Base-by-base conservation (phyloP, 2,888 invertebrate genomes). In the Choreutis nemorana region DNA sequence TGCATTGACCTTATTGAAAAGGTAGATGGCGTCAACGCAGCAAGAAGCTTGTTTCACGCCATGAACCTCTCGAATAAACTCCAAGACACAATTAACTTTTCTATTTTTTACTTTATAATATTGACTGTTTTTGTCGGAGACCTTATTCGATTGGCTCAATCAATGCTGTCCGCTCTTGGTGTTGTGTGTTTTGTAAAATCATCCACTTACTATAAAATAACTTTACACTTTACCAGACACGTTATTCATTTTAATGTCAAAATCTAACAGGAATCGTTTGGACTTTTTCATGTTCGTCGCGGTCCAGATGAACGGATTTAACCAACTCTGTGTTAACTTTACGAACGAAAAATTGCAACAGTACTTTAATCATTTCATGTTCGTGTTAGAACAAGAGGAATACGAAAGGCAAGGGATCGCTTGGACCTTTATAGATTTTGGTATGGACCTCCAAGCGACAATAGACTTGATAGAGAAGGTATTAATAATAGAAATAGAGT, bases 351-450 rank as follows among this genome's bases (percentile, higher is more conserved):
- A 92, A 77, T 85, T 95, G 52, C 94, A 95, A 80, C 95, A 95
- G 68, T 95, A 91, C 83, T 95, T 94, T 87, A 95, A 95, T 79
- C 94, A 95, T 72, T 88, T 92, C 83, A 94, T 95, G 94, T 95
- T 95, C 81, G 88, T 95, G 50, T 82, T 95, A 77, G 94, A 95
- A 81, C 94, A 95, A 83, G 94, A 95, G 71, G 94, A 95, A 64
- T 95, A 95, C 82, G 91, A 92, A 78, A 84, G 90, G 54, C 93
- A 95, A 81, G 91, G 91, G 55, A 91, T 95, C 65, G 81, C 83
- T 52, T 95, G 95, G 95, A 87, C 84, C 50, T 95, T 94, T 77
- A 94, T 96, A 72, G 94, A 95, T 84, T 95, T 95, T 75, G 94
- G 94, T 81, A 88, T 94, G 87, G 94, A 96, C 72, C 87, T 95